A percentile compares a stretch with the other conserved stretches of the same genome.
Conservation (phyloP, 37 sponge, comb jelly and placozoan species). For the Beroe ovata region DNA sequence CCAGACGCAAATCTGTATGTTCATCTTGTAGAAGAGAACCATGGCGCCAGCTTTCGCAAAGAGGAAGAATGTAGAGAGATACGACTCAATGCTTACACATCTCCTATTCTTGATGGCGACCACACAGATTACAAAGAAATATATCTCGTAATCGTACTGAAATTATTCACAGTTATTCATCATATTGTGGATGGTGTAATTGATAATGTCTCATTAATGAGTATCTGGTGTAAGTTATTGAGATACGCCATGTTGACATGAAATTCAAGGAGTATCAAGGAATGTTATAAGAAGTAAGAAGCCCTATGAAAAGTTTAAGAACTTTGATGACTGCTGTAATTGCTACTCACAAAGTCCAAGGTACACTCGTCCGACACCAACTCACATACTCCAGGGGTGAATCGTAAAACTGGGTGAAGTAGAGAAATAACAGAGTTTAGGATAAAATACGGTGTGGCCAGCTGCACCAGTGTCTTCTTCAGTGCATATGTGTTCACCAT, state of each 20-base stretch:
- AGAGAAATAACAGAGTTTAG: neutral
- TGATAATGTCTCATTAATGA: no score
- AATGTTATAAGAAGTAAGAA: no score
- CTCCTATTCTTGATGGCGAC: conserved; percentile 48
- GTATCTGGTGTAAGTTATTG: no score
- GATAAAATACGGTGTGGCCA: conserved; percentile 58
- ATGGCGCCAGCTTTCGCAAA: conserved; percentile 49
- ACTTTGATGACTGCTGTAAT: neutral
- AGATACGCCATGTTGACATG: no score
- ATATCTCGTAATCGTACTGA: conserved; percentile 58
- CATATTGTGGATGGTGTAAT: no score
- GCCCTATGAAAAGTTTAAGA: no score
- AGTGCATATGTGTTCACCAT: conserved; percentile 61
- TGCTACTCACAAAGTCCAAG: conserved; percentile 45
- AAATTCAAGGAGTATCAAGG: no score
- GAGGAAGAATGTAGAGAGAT: conserved; percentile 54
- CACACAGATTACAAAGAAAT: conserved; percentile 62
- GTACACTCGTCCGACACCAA: neutral
- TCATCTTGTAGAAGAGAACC: conserved; percentile 63
- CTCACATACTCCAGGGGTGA: conserved; percentile 44
- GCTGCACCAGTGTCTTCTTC: conserved; percentile 35
- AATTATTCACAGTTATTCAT: no score
- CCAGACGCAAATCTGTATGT: conserved; percentile 22
- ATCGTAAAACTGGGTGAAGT: conserved; percentile 1
- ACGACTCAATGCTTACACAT: conserved; percentile 48